Conservation (phyloP, 2,888 invertebrate species). For the Metopia argyrocephala region DNA sequence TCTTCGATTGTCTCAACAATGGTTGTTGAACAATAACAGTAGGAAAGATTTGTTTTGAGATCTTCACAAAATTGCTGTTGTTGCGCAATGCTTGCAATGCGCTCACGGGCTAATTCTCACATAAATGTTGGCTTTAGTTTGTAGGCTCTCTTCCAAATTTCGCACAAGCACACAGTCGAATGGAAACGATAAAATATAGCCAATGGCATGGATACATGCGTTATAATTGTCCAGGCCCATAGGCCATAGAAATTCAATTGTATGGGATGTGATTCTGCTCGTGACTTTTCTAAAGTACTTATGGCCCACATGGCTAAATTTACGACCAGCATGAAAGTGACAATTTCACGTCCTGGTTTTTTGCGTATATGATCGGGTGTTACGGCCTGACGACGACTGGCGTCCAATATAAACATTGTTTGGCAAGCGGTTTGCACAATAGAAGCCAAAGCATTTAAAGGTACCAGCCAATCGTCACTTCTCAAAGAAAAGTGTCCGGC, state of each 20-base stretch:
- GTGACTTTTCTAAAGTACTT: slow-evolving; percentile 93
- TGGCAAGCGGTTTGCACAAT: slow-evolving; percentile 93
- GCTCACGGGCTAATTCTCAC: slow-evolving; percentile 81
- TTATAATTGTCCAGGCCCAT: slow-evolving; percentile 97
- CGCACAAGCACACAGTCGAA: slow-evolving; percentile 95
- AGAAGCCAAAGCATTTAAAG: slow-evolving; percentile 90
- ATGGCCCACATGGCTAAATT: slow-evolving; percentile 97
- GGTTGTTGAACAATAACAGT: slow-evolving; percentile 76
- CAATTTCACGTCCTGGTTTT: slow-evolving; percentile 95
- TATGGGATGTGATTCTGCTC: slow-evolving; percentile 94
- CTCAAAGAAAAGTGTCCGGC: slow-evolving; percentile 93
- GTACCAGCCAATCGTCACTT: slow-evolving; percentile 88
- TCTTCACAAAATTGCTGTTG: slow-evolving; percentile 77
- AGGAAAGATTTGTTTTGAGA: slow-evolving; percentile 75
- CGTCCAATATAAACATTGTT: slow-evolving; percentile 94
- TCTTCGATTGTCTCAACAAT: slow-evolving; percentile 75
- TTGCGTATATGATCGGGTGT: slow-evolving; percentile 89
- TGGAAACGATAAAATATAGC: slow-evolving; percentile 97
- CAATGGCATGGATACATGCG: slow-evolving; percentile 94
- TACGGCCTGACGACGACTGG: slow-evolving; percentile 89
- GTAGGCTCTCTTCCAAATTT: slow-evolving; percentile 97
- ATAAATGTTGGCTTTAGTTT: slow-evolving; percentile 93
- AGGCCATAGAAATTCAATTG: slow-evolving; percentile 94
- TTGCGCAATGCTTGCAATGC: slow-evolving; percentile 77
- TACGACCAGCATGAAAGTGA: slow-evolving; percentile 93